Conservation (phyloP, 2,113 vertebrate species). For the Hiodon alosoides region DNA sequence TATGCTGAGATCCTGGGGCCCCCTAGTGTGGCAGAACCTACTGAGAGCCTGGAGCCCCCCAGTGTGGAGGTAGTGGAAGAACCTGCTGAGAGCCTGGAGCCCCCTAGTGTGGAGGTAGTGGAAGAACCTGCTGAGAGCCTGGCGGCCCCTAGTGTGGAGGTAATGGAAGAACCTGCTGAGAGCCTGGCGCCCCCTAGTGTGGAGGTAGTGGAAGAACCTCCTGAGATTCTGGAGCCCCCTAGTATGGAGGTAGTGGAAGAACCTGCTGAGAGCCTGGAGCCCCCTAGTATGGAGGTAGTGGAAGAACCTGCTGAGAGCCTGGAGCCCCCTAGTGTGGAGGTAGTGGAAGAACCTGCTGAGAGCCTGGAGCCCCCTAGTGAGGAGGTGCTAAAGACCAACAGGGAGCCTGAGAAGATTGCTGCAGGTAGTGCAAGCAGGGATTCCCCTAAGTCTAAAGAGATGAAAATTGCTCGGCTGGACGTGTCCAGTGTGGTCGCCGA, state of each 20-base stretch:
- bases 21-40: neutral
- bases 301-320: no score
- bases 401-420: neutral
- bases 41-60: neutral
- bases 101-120: no score
- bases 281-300: no score
- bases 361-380: neutral
- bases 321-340: no score
- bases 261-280: no score
- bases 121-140: no score
- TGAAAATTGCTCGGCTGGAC: constrained; percentile 83
- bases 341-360: no score
- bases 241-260: no score
- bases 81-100: no score
- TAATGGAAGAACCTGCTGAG: neutral
- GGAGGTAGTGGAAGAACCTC: neutral
- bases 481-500: constrained; percentile 89
- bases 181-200: neutral
- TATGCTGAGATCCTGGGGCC: neutral
- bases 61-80: neutral
- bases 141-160: neutral
- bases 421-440: neutral
- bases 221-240: neutral
- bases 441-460: constrained; percentile 62
- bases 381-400: neutral